phyloP scores from a whole-genome alignment of 1,140 invertebrate species.

The Heliconius himera region DNA sequence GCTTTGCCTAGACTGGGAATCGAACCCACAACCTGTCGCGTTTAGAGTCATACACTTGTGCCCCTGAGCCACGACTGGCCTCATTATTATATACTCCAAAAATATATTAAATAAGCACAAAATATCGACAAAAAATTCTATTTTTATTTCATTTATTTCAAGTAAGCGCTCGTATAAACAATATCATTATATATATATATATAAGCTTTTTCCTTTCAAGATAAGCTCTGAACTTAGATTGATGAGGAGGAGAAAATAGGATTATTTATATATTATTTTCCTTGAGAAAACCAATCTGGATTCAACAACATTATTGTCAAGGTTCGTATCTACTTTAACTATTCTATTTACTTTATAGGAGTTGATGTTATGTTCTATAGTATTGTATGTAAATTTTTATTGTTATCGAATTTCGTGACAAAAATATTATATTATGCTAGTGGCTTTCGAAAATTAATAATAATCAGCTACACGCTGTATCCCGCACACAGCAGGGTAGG shows the following conservation, averaged over 20 bases:
- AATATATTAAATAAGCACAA: too few relatives aligned
- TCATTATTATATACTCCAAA: too few relatives aligned
- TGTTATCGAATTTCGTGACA: slow-evolving; percentile 23
- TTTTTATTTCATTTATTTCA: neutral
- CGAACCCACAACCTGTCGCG: too few relatives aligned
- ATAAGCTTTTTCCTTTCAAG: slow-evolving; percentile 1
- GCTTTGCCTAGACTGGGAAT: too few relatives aligned
- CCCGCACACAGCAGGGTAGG: too few relatives aligned
- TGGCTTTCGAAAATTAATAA: slow-evolving; percentile 11
- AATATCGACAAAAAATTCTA: too few relatives aligned
- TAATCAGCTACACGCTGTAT: too few relatives aligned
- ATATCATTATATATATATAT: neutral
- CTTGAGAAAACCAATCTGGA: slow-evolving; percentile 2
- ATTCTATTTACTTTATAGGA: neutral
- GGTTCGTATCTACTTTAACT: neutral
- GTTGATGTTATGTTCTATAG: neutral
- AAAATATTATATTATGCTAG: slow-evolving; percentile 7
- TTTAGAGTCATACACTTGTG: too few relatives aligned
- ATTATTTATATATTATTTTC: slow-evolving; percentile 2
- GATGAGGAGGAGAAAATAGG: slow-evolving; percentile 1
- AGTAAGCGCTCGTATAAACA: neutral
- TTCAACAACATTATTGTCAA: slow-evolving; percentile 6
- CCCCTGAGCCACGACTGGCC: too few relatives aligned
- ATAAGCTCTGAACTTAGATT: slow-evolving; percentile 6
- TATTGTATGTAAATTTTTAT: slow-evolving; percentile 32